Percentiles rank a stretch among this genome's conserved stretches.
phyloP scores from a whole-genome alignment of 2,113 vertebrate genomes.

The Melanostigma gelatinosum region DNA sequence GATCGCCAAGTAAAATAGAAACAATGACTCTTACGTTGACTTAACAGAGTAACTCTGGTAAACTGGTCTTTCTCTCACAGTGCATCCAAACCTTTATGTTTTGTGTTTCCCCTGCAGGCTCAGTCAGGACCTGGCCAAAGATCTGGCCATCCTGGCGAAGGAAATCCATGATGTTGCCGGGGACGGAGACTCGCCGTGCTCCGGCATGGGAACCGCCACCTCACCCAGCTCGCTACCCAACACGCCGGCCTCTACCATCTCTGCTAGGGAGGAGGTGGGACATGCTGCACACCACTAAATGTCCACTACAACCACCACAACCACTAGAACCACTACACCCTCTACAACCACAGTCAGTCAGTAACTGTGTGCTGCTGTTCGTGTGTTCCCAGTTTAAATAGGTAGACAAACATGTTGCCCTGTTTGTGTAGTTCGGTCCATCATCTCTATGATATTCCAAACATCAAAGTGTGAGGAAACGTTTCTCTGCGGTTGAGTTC shows the following conservation, averaged over 20 bases:
- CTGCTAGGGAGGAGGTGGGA: slow-evolving; percentile 91
- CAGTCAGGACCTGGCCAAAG: slow-evolving; percentile 97
- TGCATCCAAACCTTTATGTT: background rate
- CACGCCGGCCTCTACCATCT: slow-evolving; percentile 91
- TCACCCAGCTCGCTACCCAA: slow-evolving; percentile 74
- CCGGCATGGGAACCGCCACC: slow-evolving; percentile 68
- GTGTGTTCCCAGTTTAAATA: slow-evolving; percentile 25
- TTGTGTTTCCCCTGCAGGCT: slow-evolving; percentile 80
- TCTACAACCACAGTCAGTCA: too few species aligned
- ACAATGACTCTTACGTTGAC: background rate
- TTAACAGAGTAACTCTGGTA: too few species aligned
- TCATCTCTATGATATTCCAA: background rate
- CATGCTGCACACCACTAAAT: background rate
- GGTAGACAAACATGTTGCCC: background rate
- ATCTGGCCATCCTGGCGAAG: slow-evolving; percentile 93
- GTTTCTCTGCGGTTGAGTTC: background rate
- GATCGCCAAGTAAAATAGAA: slow-evolving; percentile 86
- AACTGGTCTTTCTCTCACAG: background rate
- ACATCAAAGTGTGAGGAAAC: background rate
- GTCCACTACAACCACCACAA: background rate
- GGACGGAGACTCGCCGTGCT: slow-evolving; percentile 87
- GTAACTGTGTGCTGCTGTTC: background rate
- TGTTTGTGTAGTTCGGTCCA: background rate
- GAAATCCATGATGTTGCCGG: slow-evolving; percentile 97
- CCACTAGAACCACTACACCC: background rate